Base-by-base conservation (phyloP, 2,113 vertebrate genomes). In the Dasyprocta punctata region DNA sequence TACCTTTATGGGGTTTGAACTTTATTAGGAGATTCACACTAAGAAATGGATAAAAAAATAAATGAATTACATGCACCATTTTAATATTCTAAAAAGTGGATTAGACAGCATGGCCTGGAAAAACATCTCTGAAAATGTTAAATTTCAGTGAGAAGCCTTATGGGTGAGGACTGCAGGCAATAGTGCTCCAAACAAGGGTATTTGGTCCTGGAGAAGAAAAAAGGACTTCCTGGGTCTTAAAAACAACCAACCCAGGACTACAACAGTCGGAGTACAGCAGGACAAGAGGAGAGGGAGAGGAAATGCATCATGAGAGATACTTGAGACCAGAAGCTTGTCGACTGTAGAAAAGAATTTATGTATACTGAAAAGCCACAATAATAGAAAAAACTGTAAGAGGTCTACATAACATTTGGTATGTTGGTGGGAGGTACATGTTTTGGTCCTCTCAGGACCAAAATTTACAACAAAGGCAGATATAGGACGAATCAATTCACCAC, bases 121-220 rank as follows among this genome's bases (percentile, higher is more conserved):
- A 83, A 92, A 2, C 11, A 83, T 78, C 17, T 52, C 26, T 91
- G 47, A 93, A 49, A 96, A 30, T 38, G 80, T 47, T 89, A 73
- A 67, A 44, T 78, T 89, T 86, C 73, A 52, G 49, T 83, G 86
- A 3, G 63, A 33, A 83, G 24, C 5, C 11, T 90, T 73, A 80
- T 2, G 44, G n/a, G 41, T 49, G 67, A 97, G 81, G 1, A 2
- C 24, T 96, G 30, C 30, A 13, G 4, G 16, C 63, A 89, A 73
- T 26, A 19, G 2, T 77, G 30, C 92, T 86, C 14, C 22, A 85
- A 86, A 7, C 1, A 81, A 19, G n/a, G n/a, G n/a, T n/a, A n/a
- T n/a, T n/a, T n/a, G n/a, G 33, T 0, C 20, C 28, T 5, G 1
- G 8, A 5, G 2, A 9, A 20, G 1, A 44, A 26, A n/a, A 17